Base-by-base conservation (phyloP, 1,140 invertebrate species). In the Drosophila bipectinata region DNA sequence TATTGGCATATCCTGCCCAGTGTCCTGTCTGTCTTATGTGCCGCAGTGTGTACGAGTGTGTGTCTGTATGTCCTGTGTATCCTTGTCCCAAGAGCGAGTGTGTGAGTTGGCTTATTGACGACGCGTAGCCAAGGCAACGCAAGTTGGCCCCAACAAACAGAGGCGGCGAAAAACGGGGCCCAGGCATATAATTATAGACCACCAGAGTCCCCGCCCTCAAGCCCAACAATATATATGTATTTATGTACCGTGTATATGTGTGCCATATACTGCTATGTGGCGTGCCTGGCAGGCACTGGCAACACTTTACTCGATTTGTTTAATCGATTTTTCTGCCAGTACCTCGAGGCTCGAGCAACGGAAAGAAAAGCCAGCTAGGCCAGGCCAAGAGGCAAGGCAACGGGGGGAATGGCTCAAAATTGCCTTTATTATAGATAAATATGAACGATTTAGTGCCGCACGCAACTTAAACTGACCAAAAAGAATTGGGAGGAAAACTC, bases 361-460 rank as follows among this genome's bases (percentile, higher is more conserved):
- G 55, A 41, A 39, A 58, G 21, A 10, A 47, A 18, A 10, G 44
- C 15, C 1, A 47, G n/a, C n/a, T 24, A 45, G 21, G 2, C 21
- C 24, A 5, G 60, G 24, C 24, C 26, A 59, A 28, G 30, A 15
- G 41, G 34, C 21, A 24, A 14, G 44, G 51, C 6, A 18, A 30
- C 18, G 9, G 32, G 32, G 32, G 32, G 45, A 59, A 77, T 72
- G 67, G 45, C 67, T 85, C 75, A 56, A 87, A 85, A 87, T 85
- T 85, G 81, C 81, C 82, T 80, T 87, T 85, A 85, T 85, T 85
- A 87, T 87, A 85, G 81, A 85, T 85, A 85, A 85, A 87, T 85
- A 87, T 82, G 74, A 68, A 57, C 82, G 74, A 87, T 87, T 87
- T 80, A 71, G 59, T 82, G 73, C 73, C 73, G 51, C 81, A 85